phyloP scores from a whole-genome alignment of 2,113 vertebrate species.

The Turdus rufiventris region DNA sequence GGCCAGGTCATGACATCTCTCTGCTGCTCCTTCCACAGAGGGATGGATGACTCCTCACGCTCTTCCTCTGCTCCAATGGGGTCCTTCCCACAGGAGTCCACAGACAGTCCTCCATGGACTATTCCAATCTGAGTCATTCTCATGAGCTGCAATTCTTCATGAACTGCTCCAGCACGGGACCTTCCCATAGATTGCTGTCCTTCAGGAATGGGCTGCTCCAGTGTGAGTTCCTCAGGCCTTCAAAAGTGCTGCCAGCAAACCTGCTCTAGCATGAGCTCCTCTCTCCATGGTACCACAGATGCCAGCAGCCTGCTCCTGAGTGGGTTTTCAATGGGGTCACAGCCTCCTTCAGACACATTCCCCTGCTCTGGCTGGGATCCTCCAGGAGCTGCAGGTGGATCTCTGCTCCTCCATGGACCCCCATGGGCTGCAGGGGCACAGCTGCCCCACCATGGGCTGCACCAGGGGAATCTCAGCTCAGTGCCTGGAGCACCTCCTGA shows the following conservation, averaged over 20 bases:
- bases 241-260: not conserved
- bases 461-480: fast-evolving
- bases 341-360: not conserved
- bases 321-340: fast-evolving
- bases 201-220: not conserved
- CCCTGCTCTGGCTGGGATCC: not conserved
- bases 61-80: not conserved
- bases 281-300: fast-evolving
- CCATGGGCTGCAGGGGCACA: not conserved
- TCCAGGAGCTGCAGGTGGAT: not conserved
- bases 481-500: fast-evolving
- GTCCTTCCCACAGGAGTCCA: not conserved
- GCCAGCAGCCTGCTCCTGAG: not conserved
- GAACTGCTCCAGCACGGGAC: not conserved
- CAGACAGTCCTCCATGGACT: not conserved
- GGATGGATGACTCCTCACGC: fast-evolving
- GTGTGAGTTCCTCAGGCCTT: fast-evolving
- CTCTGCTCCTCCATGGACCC: fast-evolving
- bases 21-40: not conserved
- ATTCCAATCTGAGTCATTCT: not conserved
- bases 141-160: not conserved
- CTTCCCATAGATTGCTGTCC: not conserved
- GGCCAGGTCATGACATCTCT: not conserved
- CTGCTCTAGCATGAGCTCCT: not conserved
- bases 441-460: not conserved